These are phyloP conservation scores for Argentina silus DNA, from an alignment of 2,797 vertebrate species.

Conservation along the genomic window DNA sequence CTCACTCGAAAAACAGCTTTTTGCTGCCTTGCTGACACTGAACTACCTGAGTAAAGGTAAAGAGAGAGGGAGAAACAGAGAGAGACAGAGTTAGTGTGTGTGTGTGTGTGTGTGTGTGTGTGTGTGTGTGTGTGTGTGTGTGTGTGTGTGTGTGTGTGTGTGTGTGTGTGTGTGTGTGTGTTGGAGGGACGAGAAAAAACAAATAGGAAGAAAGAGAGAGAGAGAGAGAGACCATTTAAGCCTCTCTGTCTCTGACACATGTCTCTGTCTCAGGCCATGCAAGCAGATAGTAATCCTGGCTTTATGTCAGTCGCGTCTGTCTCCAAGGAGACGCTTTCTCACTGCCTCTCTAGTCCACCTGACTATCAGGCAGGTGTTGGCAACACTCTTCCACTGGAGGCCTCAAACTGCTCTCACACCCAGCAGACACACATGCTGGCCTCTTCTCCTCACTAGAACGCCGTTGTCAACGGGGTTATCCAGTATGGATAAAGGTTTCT, in stretches of 20 bases:
- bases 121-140: constrained; percentile 13
- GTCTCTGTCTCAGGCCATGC: too few relatives aligned
- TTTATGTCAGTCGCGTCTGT: constrained; percentile 41
- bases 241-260: neutral
- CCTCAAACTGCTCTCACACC: neutral
- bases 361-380: neutral
- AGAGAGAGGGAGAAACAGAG: neutral
- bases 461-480: too few relatives aligned
- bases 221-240: too few relatives aligned
- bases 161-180: neutral
- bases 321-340: constrained; percentile 47
- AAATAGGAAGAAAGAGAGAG: neutral
- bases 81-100: neutral
- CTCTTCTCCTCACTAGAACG: too few relatives aligned
- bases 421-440: constrained; percentile 4
- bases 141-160: constrained; percentile 7
- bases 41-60: neutral
- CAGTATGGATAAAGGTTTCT: too few relatives aligned
- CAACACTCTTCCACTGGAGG: neutral
- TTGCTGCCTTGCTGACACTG: neutral
- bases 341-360: constrained; percentile 4
- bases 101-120: constrained; percentile 4
- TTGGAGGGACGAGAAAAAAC: neutral
- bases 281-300: constrained; percentile 35
- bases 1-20: neutral